Base-by-base conservation (phyloP, 2,888 invertebrate genomes). In the Polymixis flavicincta region DNA sequence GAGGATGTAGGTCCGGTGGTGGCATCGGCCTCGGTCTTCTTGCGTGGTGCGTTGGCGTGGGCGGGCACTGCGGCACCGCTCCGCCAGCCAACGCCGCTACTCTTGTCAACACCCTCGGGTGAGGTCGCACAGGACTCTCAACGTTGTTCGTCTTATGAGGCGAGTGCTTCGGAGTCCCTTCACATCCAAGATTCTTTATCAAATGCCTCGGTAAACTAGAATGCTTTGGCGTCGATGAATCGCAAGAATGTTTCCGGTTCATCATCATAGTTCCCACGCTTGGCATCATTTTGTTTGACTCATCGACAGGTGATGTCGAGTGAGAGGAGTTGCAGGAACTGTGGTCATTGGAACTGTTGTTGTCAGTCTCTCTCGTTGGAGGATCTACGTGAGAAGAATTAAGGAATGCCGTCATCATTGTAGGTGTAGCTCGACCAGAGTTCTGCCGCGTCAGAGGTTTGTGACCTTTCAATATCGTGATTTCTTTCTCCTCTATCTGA, bases 11-110 rank as follows among this genome's bases (percentile, higher is more conserved):
- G 68, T 96, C 97, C 0, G 97, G 96, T 0, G 96, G 96, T 1
- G 97, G 97, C 84, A 97, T 94, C 25, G 97, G 97, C 80, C 97
- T 96, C 13, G 97, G 97, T 65, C 97, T 97, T 60, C 98, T 96
- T 1, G 98, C 98, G 90, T 98, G 98, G 93, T 98, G 98, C 0
- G 98, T 98, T 0, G 98, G 98, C 0, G 98, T 98, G 0, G 98
- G 98, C 6, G 98, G 98, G 90, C 98, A 98, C 82, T 98, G 97
- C 0, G 98, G 97, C 60, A 96, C 94, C 1, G 97, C 96, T 66
- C 94, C 90, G 0, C 97, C 97, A n/a, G 97, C 96, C 65, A 97
- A 93, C 54, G 96, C 96, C 0, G 97, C 97, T 52, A 97, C 97
- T 67, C 97, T 94, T 9, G 97, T 96, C 37, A 97, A 87, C 2